A percentile compares a stretch with the other conserved stretches of the same genome.
phyloP scores from a whole-genome alignment of 2,888 invertebrate genomes.

The Tachina lurida region DNA sequence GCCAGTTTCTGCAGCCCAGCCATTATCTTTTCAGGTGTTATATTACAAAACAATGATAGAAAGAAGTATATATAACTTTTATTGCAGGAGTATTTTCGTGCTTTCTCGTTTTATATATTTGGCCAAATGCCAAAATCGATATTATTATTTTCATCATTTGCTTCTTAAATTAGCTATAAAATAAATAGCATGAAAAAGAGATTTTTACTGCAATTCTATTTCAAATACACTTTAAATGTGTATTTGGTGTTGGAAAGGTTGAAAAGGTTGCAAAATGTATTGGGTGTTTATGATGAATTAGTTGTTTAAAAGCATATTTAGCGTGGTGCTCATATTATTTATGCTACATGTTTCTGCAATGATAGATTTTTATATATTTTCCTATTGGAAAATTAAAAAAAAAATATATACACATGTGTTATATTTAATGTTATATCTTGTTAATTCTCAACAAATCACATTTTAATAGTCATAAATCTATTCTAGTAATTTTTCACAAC shows the following conservation, averaged over 20 bases:
- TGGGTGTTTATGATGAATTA: not conserved
- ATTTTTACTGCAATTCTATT: not conserved
- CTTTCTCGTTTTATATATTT: constrained; percentile 15
- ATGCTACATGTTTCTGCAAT: too few relatives aligned
- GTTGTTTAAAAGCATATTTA: not conserved
- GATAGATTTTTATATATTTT: not conserved
- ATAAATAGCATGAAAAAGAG: not conserved
- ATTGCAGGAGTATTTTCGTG: not conserved
- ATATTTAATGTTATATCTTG: too few relatives aligned
- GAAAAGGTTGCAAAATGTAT: too few relatives aligned
- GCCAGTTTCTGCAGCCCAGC: too few relatives aligned
- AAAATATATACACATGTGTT: not conserved
- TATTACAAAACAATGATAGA: not conserved
- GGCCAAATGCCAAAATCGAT: constrained; percentile 61
- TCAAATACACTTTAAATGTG: constrained; percentile 16
- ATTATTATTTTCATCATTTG: constrained; percentile 46
- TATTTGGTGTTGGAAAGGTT: constrained; percentile 14
- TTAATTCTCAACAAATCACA: not conserved
- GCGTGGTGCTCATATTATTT: too few relatives aligned
- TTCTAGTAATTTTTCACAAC: not conserved
- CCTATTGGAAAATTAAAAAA: not conserved
- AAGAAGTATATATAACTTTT: not conserved
- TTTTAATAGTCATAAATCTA: not conserved
- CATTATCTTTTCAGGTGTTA: not conserved
- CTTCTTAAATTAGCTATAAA: constrained; percentile 55